These are phyloP conservation scores for Ovis canadensis DNA, from an alignment of 2,113 vertebrate species.

Conservation along the genomic window DNA sequence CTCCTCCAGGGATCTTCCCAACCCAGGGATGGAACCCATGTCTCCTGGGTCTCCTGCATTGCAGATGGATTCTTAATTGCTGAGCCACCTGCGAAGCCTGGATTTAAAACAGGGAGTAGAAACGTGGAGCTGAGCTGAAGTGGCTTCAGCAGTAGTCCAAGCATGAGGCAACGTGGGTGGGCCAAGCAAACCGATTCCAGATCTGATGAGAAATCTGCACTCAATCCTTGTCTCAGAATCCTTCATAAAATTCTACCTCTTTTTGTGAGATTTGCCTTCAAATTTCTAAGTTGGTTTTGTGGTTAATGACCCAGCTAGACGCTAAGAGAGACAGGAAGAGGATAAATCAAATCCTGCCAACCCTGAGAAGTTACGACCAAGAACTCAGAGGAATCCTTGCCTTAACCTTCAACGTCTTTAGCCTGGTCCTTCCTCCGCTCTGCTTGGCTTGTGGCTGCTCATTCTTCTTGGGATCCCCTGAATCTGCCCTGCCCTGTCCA, in stretches of 20 bases:
- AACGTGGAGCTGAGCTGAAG: neutral
- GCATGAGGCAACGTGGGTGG: neutral
- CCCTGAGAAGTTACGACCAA: neutral
- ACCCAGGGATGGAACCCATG: neutral
- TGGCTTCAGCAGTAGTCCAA: no score
- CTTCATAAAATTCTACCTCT: neutral
- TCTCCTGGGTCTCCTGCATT: neutral
- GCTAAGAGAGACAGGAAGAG: neutral
- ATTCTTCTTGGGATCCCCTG: neutral
- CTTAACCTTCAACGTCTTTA: neutral
- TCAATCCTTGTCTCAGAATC: neutral
- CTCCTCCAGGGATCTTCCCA: neutral
- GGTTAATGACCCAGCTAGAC: neutral
- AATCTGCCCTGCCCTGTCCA: neutral
- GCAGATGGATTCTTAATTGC: neutral
- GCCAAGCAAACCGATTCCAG: neutral
- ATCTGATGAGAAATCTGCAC: neutral
- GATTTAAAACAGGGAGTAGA: neutral
- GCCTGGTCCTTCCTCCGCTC: neutral
- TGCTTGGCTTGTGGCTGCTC: neutral
- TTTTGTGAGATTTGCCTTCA: neutral
- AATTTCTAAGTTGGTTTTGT: neutral
- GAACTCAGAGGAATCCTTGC: neutral
- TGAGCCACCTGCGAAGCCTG: neutral
- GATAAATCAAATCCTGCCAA: neutral